Conservation (phyloP, 2,888 invertebrate species). For the Standfussiana lucernea region DNA sequence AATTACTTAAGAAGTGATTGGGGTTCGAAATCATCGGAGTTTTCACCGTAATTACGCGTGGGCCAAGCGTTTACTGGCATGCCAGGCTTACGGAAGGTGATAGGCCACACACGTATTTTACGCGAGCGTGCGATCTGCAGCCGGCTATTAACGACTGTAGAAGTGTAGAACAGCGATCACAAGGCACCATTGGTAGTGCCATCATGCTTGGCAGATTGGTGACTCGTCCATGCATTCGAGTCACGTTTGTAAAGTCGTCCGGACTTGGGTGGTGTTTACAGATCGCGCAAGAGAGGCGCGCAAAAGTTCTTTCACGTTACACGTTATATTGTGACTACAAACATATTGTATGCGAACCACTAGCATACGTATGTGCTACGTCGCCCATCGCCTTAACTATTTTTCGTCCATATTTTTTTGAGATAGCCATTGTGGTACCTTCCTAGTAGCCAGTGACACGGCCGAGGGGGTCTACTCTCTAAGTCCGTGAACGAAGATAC, state of each 20-base stretch:
- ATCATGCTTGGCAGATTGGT: conserved; percentile 24
- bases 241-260: conserved; percentile 40
- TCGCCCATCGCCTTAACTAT: no score
- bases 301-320: conserved; percentile 3
- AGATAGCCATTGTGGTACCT: no score
- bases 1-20: conserved; percentile 59
- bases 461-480: no score
- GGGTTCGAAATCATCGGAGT: conserved; percentile 52
- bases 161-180: conserved; percentile 38
- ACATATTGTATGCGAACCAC: neutral
- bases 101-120: conserved; percentile 67
- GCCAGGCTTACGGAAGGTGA: conserved; percentile 49
- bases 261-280: conserved; percentile 13
- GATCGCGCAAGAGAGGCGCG: neutral
- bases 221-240: conserved; percentile 19
- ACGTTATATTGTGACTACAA: neutral
- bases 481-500: no score
- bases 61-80: conserved; percentile 54
- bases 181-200: conserved; percentile 35
- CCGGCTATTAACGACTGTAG: conserved; percentile 42
- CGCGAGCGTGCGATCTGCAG: conserved; percentile 42
- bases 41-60: conserved; percentile 60
- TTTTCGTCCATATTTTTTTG: no score
- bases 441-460: no score
- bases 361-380: no score